Percentiles rank a stretch among this genome's conserved stretches.
Evolutionary conservation across 1,140 invertebrate species (phyloP).

Genomic region (Zaprionus davidi): DNA sequence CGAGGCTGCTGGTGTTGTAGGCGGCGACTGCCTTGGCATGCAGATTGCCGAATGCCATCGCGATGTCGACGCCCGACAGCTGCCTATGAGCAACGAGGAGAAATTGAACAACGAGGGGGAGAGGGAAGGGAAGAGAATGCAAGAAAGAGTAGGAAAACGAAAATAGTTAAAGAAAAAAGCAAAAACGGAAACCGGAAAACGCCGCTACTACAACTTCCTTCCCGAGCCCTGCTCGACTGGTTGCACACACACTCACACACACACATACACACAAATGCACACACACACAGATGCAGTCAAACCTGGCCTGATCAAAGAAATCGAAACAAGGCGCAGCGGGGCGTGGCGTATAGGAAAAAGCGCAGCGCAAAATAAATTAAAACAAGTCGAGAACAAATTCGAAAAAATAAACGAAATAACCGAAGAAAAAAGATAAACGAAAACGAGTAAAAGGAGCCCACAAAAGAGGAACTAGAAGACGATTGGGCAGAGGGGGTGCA

Average conservation of each 20-base stretch:
- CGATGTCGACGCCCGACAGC: not conserved
- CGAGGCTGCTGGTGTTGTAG: not conserved
- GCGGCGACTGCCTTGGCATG: constrained; percentile 36
- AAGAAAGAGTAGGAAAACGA: not conserved
- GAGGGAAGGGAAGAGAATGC: not conserved
- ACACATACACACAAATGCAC: no score
- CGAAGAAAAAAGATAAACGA: constrained; percentile 14
- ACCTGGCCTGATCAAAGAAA: constrained; percentile 19
- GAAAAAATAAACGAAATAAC: not conserved
- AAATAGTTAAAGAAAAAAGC: constrained; percentile 23
- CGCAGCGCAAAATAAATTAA: constrained; percentile 45
- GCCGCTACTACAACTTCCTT: constrained; percentile 64
- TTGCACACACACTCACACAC: constrained; percentile 39
- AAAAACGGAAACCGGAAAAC: constrained; percentile 59
- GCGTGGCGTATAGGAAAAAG: not conserved
- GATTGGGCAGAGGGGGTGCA: not conserved
- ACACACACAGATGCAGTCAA: constrained; percentile 13
- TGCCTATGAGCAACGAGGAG: not conserved
- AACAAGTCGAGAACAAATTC: constrained; percentile 43
- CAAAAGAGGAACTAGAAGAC: not conserved
- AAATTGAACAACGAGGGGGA: not conserved
- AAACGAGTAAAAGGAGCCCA: constrained; percentile 37
- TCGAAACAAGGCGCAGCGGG: not conserved
- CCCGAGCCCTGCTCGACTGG: constrained; percentile 28
- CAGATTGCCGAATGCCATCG: constrained; percentile 52